Evolutionary conservation across 2,888 invertebrate species (phyloP).

Genomic region (Fragum sueziense): DNA sequence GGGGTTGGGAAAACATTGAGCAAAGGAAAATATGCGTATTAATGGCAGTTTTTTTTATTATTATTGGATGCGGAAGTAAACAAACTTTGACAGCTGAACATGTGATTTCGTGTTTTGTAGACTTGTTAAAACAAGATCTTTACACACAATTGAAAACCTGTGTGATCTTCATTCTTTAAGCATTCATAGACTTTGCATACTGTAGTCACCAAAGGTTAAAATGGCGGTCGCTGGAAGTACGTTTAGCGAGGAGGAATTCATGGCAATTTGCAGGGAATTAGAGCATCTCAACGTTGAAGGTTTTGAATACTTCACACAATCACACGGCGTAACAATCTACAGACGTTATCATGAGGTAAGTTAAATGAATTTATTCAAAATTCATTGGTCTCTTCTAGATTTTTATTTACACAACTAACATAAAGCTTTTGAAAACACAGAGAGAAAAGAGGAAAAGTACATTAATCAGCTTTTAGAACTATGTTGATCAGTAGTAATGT

Average conservation of each 20-base stretch:
- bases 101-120: conserved; percentile 46
- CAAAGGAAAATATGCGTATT: no score
- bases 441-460: no score
- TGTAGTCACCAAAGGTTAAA: not conserved
- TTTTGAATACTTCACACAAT: conserved; percentile 79
- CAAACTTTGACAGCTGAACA: conserved; percentile 53
- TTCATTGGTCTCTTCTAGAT: no score
- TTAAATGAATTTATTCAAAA: conserved; percentile 7
- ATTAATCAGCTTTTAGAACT: no score
- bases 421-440: no score
- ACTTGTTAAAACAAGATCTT: not conserved
- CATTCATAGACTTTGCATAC: no score
- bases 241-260: conserved; percentile 70
- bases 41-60: no score
- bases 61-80: conserved; percentile 63
- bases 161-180: no score
- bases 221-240: not conserved
- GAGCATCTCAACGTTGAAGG: conserved; percentile 74
- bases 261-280: conserved; percentile 71
- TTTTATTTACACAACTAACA: no score
- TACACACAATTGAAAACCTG: no score
- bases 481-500: no score
- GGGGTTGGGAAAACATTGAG: no score
- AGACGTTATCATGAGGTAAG: conserved; percentile 77
- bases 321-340: conserved; percentile 79